Evolutionary conservation across 2,888 invertebrate species (phyloP), one percentile per base, ranked within the genome.

Genomic region (Lithosia quadra): DNA sequence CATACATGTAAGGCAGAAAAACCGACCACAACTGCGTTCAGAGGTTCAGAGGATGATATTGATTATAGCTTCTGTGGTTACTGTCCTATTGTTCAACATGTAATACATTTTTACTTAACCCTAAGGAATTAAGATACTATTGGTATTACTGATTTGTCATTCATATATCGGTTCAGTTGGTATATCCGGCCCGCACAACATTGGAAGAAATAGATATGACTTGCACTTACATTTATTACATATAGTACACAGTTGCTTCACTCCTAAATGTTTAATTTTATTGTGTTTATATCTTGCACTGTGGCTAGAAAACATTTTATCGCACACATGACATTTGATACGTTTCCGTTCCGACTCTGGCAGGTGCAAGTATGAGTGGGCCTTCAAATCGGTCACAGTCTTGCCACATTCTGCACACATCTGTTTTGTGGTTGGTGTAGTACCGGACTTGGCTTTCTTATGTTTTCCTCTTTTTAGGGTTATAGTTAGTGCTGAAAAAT

Each of bases 341-440:
- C 76, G 78, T 74, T 78, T 87, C 2, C 89, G 79, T 13, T 79
- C 74, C 0, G 78, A 72, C 0, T 67, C 22, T 0, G 91, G 90
- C 43, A 80, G 49, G 68, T 94, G 94, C 9, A 70, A 72, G 15
- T 74, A 65, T 33, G 85, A 76, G 39, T 94, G 94, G 0, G 84
- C 75, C 49, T 86, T 90, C 8, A 94, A 66, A 65, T 92, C 87
- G 2, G 82, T 81, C 0, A 93, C 92, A 0, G 82, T 78, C 60
- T 90, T 90, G 0, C 94, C 94, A 61, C 94, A 94, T 69, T 90
- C 89, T 1, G 90, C 92, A 74, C 94, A 94, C 21, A 94, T 80
- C 74, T 88, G 84, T 76, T 63, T 77, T 63, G 33, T 73, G 69
- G 63, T 21, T 22, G 34, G 34, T 34, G 15, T 71, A 43, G 55